Conservation (phyloP, 2,888 invertebrate genomes). For the Netelia fuscicornis region DNA sequence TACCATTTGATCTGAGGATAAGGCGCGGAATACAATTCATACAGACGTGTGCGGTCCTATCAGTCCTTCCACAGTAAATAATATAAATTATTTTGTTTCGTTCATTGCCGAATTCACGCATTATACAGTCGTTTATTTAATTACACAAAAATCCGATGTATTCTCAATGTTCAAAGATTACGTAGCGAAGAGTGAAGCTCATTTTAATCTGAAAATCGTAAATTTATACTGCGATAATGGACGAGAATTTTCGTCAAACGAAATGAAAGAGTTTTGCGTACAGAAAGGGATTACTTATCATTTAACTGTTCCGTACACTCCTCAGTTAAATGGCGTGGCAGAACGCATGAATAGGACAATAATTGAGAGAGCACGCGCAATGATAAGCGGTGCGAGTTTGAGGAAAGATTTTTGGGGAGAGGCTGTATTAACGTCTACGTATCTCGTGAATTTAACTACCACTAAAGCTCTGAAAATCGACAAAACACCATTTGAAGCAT, state of each 20-base stretch:
- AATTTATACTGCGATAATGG: conserved; percentile 53
- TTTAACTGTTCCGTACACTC: conserved; percentile 16
- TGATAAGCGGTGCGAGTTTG: conserved; percentile 51
- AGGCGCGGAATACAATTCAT: neutral
- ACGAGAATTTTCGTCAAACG: neutral
- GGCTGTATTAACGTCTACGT: conserved; percentile 39
- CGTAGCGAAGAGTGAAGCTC: conserved; percentile 55
- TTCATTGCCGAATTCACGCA: neutral
- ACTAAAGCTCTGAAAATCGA: conserved; percentile 57
- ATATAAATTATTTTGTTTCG: neutral
- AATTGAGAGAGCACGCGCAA: conserved; percentile 55
- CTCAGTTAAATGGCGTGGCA: conserved; percentile 70
- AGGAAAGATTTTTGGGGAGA: conserved; percentile 50
- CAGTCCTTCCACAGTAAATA: neutral
- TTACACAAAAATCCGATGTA: neutral
- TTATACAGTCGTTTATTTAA: neutral
- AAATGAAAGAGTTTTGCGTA: neutral
- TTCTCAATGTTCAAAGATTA: conserved; percentile 38
- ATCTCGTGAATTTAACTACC: conserved; percentile 43
- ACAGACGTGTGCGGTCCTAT: neutral
- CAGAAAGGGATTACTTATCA: neutral
- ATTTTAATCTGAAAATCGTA: conserved; percentile 50
- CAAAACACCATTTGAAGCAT: conserved; percentile 81
- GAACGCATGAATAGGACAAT: conserved; percentile 79
- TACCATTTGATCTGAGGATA: no score